phyloP scores from a whole-genome alignment of 2,888 invertebrate species.

The Choreutis nemorana region DNA sequence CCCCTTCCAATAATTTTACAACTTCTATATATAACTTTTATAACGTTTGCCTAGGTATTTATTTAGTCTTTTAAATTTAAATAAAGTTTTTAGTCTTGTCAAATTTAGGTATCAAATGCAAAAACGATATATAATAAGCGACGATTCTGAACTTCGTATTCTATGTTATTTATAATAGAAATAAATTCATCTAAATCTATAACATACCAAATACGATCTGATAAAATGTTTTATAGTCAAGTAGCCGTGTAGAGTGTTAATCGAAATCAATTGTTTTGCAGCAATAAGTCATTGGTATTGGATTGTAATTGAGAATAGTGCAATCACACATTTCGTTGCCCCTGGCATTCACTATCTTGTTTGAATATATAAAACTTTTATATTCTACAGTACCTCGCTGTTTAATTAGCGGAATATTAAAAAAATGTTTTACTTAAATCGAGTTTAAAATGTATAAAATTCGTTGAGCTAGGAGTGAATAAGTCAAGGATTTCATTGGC shows the following conservation, averaged over 20 bases:
- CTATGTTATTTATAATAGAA: not conserved
- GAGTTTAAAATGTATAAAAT: too few relatives aligned
- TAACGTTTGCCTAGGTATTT: too few relatives aligned
- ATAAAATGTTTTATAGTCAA: slow-evolving; percentile 43
- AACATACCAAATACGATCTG: slow-evolving; percentile 5
- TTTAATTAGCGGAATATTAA: too few relatives aligned
- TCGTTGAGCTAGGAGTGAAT: too few relatives aligned
- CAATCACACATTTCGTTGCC: slow-evolving; percentile 33
- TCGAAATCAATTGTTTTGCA: slow-evolving; percentile 58
- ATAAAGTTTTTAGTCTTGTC: too few relatives aligned
- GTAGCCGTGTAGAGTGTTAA: slow-evolving; percentile 52
- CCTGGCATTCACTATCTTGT: slow-evolving; percentile 19
- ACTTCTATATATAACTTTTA: too few relatives aligned
- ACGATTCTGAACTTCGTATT: not conserved
- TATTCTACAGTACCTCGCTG: not conserved
- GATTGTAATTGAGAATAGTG: slow-evolving; percentile 53
- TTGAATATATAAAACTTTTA: not conserved
- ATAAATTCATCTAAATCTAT: not conserved
- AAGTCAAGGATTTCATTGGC: too few relatives aligned
- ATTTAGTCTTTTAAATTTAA: too few relatives aligned
- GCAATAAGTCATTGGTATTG: slow-evolving; percentile 43
- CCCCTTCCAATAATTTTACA: too few relatives aligned
- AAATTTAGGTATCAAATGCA: too few relatives aligned
- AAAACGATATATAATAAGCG: too few relatives aligned
- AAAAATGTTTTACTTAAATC: too few relatives aligned